phyloP scores from a whole-genome alignment of 2,113 vertebrate genomes.

The Chloropsis hardwickii region DNA sequence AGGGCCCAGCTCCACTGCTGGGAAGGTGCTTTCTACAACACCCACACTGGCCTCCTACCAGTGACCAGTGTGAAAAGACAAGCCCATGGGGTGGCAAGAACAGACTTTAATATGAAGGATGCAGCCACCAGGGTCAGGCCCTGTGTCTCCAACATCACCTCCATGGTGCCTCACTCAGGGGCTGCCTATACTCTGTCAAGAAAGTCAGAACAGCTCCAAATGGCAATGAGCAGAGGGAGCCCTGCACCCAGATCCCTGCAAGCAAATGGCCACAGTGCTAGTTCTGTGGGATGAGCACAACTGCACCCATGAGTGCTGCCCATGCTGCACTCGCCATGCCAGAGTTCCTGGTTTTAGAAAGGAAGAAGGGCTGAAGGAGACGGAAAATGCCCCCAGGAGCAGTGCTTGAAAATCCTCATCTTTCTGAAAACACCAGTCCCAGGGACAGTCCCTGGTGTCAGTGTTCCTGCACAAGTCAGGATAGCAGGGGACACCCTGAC shows the following conservation, averaged over 20 bases:
- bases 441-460: neutral
- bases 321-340: fast-evolving
- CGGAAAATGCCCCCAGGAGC: neutral
- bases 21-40: neutral
- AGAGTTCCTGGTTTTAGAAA: neutral
- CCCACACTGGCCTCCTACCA: fast-evolving
- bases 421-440: neutral
- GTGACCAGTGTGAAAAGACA: too few relatives aligned
- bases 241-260: neutral
- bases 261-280: fast-evolving
- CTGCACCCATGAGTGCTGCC: neutral
- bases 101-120: neutral
- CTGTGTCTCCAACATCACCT: neutral
- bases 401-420: neutral
- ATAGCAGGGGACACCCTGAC: neutral
- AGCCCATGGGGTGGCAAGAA: neutral
- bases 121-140: neutral
- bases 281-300: neutral
- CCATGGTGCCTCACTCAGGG: neutral
- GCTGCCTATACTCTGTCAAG: neutral
- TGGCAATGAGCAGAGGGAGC: neutral
- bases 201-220: neutral
- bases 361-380: neutral
- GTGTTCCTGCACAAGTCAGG: neutral
- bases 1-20: neutral